Evolutionary conservation across 2,888 invertebrate genomes (phyloP).

Genomic region (Bombyx huttoni): DNA sequence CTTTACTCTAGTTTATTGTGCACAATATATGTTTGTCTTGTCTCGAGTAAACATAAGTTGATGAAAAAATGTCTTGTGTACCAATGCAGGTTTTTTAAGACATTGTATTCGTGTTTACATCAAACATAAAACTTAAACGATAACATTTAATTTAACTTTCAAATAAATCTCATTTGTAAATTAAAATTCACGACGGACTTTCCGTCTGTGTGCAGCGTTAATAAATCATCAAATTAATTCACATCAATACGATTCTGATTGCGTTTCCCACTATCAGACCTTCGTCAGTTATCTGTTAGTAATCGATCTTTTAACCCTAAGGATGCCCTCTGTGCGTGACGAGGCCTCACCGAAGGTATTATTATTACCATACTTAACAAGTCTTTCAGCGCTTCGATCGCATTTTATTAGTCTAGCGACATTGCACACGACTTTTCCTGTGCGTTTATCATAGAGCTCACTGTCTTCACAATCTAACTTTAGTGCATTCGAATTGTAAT

Average conservation of each 20-base stretch:
- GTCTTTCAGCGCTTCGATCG: constrained; percentile 35
- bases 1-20: too few species aligned
- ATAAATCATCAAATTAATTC: neutral
- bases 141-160: too few species aligned
- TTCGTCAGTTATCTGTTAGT: constrained; percentile 32
- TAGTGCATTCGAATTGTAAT: too few species aligned
- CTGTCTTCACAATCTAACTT: too few species aligned
- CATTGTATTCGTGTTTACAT: too few species aligned
- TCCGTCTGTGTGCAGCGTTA: neutral
- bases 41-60: too few species aligned
- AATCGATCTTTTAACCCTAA: constrained; percentile 44
- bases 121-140: too few species aligned
- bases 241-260: constrained; percentile 33
- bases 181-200: neutral
- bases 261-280: constrained; percentile 38
- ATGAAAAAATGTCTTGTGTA: too few species aligned
- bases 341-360: constrained; percentile 37
- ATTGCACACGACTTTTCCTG: constrained; percentile 37
- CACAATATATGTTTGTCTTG: too few species aligned
- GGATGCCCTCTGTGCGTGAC: constrained; percentile 58
- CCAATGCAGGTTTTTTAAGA: too few species aligned
- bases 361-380: constrained; percentile 17
- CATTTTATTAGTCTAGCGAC: constrained; percentile 42
- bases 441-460: neutral
- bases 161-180: neutral